Conservation (phyloP, 2,113 vertebrate genomes). For the Mormyrus lacerda region DNA sequence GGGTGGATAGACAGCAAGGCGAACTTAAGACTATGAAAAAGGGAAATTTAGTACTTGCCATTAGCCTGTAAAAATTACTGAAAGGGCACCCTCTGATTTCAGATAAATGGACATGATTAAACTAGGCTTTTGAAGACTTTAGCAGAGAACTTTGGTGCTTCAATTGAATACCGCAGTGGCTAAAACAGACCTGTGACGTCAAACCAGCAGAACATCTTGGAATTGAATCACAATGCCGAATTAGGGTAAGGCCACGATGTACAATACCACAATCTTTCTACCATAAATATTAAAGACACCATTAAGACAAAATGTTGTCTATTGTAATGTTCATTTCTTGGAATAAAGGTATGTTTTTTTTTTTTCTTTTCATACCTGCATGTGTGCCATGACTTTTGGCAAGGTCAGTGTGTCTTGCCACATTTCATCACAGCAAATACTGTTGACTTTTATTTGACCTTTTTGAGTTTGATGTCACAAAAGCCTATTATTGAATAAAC, state of each 20-base stretch:
- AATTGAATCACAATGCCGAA: neutral
- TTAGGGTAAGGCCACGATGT: neutral
- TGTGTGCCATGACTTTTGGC: neutral
- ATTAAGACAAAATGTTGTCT: neutral
- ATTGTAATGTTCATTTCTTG: neutral
- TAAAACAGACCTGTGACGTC: neutral
- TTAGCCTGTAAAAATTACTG: neutral
- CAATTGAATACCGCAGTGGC: neutral
- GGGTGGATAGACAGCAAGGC: neutral
- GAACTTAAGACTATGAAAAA: neutral
- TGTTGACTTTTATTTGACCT: neutral
- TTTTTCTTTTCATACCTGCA: neutral
- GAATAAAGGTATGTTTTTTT: neutral
- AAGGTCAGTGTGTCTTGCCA: neutral
- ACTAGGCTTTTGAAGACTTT: neutral
- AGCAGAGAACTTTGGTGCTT: neutral
- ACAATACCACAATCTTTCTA: neutral
- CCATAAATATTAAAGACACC: neutral
- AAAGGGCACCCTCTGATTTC: neutral
- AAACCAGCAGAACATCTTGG: conserved; percentile 1
- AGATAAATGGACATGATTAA: neutral
- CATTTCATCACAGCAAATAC: neutral
- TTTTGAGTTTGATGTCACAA: neutral
- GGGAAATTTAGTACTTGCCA: neutral
- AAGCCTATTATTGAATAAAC: neutral